Evolutionary conservation across 2,113 vertebrate species (phyloP).

Genomic region (Petaurus breviceps): DNA sequence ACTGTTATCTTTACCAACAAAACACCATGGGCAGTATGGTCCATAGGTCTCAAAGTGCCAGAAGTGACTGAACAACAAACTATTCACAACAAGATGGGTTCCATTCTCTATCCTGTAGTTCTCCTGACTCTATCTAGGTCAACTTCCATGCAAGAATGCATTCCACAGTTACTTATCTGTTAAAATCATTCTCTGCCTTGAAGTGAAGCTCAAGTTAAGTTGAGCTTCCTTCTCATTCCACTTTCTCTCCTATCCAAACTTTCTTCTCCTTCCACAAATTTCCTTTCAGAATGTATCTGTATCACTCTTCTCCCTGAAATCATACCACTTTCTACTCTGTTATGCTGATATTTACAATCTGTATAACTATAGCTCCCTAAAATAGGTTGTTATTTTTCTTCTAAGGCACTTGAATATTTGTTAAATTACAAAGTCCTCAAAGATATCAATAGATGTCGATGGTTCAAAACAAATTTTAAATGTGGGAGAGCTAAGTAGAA

Average conservation of each 20-base stretch:
- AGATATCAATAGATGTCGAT: neutral
- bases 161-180: neutral
- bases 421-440: no score
- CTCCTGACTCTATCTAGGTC: no score
- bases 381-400: neutral
- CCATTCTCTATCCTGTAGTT: neutral
- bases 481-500: neutral
- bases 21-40: no score
- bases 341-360: neutral
- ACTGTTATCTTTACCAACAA: no score
- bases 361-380: neutral
- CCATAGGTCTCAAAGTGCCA: no score
- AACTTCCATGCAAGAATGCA: no score
- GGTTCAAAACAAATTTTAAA: neutral
- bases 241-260: neutral
- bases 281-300: neutral
- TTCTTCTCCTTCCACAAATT: neutral
- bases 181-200: neutral
- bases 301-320: neutral
- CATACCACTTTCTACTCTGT: neutral
- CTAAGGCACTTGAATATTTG: neutral
- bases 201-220: neutral
- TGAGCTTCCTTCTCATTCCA: neutral
- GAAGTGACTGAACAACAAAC: no score
- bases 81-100: neutral